Percentiles rank a stretch among this genome's conserved stretches.
phyloP scores from a whole-genome alignment of 2,888 invertebrate genomes.

The Carabus problematicus region DNA sequence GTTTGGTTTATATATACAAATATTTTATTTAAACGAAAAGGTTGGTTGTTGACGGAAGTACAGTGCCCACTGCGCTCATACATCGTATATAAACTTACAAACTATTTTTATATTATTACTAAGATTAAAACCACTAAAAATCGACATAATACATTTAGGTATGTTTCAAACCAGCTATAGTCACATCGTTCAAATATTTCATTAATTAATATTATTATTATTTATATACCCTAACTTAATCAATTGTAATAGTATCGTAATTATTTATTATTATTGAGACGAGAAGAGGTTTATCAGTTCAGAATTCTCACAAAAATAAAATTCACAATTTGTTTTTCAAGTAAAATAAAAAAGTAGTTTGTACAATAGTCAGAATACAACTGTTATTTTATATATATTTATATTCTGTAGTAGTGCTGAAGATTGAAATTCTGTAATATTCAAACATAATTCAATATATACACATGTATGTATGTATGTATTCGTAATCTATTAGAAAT shows the following conservation, averaged over 20 bases:
- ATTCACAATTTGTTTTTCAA: constrained; percentile 36
- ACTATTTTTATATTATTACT: constrained; percentile 33
- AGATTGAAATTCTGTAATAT: constrained; percentile 12
- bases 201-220: not conserved
- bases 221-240: constrained; percentile 34
- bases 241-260: constrained; percentile 8
- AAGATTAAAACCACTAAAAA: constrained; percentile 41
- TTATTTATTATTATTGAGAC: constrained; percentile 25
- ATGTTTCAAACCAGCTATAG: constrained; percentile 37
- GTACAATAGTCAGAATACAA: constrained; percentile 41
- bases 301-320: constrained; percentile 29
- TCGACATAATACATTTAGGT: constrained; percentile 43
- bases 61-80: constrained; percentile 53
- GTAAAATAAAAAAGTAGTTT: constrained; percentile 41
- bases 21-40: constrained; percentile 51
- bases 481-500: too few relatives aligned
- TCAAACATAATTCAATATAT: not conserved
- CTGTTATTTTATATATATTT: too few relatives aligned
- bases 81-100: constrained; percentile 53
- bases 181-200: constrained; percentile 33
- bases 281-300: constrained; percentile 25
- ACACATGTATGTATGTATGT: constrained; percentile 6
- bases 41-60: constrained; percentile 51
- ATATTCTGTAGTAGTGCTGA: constrained; percentile 34
- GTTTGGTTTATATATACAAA: constrained; percentile 49